A percentile compares a stretch with the other conserved stretches of the same genome.
These are phyloP conservation scores for Sarcophaga bullata DNA, from an alignment of 1,140 invertebrate species.

Conservation along the genomic window DNA sequence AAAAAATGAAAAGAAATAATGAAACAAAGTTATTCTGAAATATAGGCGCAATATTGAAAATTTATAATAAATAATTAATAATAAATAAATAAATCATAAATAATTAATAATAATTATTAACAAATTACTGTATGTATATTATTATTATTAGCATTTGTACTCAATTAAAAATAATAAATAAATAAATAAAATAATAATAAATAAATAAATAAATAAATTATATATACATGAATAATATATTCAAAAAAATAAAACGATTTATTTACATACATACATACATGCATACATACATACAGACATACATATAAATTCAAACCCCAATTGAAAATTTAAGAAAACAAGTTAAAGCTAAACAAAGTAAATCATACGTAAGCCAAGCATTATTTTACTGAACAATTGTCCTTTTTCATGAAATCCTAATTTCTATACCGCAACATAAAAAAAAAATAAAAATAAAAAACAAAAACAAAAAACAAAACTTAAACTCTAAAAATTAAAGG, in stretches of 20 bases:
- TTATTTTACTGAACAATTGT: neutral
- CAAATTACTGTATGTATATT: constrained; percentile 11
- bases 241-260: neutral
- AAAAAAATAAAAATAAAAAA: neutral
- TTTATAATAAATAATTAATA: neutral
- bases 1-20: no score
- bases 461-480: neutral
- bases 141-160: constrained; percentile 15
- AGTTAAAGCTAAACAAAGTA: neutral
- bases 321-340: neutral
- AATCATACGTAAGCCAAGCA: constrained; percentile 13
- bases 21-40: neutral
- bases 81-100: neutral
- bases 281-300: no score
- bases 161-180: neutral
- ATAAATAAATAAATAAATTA: neutral
- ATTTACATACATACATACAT: no score
- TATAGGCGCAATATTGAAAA: constrained; percentile 14
- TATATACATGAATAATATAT: neutral
- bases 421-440: neutral
- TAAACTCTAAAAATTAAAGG: no score
- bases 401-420: neutral
- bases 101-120: constrained; percentile 12
- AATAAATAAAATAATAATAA: neutral
- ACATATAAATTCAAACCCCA: no score